Evolutionary conservation across 2,113 vertebrate genomes (phyloP), one percentile per base, ranked within the genome.

Genomic region (Mus pahari): DNA sequence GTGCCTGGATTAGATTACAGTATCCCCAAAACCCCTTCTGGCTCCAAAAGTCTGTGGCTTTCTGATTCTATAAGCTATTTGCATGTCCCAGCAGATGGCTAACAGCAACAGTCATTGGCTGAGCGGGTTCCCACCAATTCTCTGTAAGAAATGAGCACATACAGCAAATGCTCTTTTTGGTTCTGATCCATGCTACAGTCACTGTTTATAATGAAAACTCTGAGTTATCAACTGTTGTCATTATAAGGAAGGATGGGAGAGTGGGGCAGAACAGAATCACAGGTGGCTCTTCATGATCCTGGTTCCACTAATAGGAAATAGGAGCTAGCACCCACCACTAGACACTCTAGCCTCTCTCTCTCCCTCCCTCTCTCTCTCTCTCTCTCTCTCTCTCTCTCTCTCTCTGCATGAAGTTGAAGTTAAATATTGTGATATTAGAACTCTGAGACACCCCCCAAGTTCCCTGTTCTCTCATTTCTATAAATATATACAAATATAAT

Each of bases 91-190:
- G 94, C 97, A 97, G 97, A 96, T 97, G 97, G 94, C 58, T 88
- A 81, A 60, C 75, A 71, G 92, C 78, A 90, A 70, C 8, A 88
- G 93, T 78, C 90, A 92, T 83, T 88, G 88, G 90, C 68, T 96
- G 71, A 90, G 96, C 71, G 42, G 55, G 14, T 95, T 95, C 93
- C 66, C 79, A 84, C 86, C 55, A 90, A 95, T 94, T 96, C 90
- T 92, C 93, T 94, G 89, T 94, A 88, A 96, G 93, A 96, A 97
- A 95, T 88, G 95, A 96, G 84, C 94, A 94, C 77, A 95, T 66
- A 73, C 33, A 96, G 94, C 96, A 98, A 96, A 97, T 94, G 94
- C 89, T 97, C 94, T 96, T 95, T 97, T 95, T 97, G 97, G 93
- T 96, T 95, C 28, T 53, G 86, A 78, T 92, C 94, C 96, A 97